phyloP scores from a whole-genome alignment of 2,888 invertebrate species.

The Heteromurus nitidus region DNA sequence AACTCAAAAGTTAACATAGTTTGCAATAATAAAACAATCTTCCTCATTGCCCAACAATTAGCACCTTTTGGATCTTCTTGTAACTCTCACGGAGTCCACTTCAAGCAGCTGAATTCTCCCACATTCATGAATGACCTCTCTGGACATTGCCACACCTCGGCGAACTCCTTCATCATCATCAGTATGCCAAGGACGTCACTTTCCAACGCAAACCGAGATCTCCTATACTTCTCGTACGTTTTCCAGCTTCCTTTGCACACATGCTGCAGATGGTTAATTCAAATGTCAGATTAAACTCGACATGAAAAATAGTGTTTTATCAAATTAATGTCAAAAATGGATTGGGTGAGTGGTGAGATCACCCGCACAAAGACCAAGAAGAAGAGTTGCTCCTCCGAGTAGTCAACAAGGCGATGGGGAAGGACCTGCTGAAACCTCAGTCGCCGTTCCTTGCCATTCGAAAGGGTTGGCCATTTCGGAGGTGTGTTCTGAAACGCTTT shows the following conservation, averaged over 20 bases:
- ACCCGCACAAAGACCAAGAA: slow-evolving; percentile 11
- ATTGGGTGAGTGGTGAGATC: not conserved
- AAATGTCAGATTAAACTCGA: not conserved
- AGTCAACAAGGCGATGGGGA: not conserved
- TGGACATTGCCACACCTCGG: slow-evolving; percentile 2
- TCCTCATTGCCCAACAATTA: too few relatives aligned
- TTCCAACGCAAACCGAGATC: not conserved
- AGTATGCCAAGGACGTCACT: not conserved
- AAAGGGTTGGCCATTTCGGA: not conserved
- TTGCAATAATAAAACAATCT: too few relatives aligned
- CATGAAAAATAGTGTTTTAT: not conserved
- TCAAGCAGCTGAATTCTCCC: not conserved
- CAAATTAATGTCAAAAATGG: not conserved
- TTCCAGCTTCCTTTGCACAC: slow-evolving; percentile 18
- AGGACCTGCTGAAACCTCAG: not conserved
- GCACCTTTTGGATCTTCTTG: too few relatives aligned
- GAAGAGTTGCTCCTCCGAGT: slow-evolving; percentile 9
- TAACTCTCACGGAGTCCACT: not conserved
- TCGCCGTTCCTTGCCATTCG: not conserved
- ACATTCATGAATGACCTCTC: slow-evolving; percentile 10
- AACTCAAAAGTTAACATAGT: too few relatives aligned
- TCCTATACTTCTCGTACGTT: not conserved
- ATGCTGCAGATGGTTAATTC: not conserved
- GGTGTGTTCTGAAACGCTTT: too few relatives aligned
- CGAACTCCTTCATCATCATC: slow-evolving; percentile 11